Base-by-base conservation (phyloP, 1,140 invertebrate species). In the Trissolcus basalis region DNA sequence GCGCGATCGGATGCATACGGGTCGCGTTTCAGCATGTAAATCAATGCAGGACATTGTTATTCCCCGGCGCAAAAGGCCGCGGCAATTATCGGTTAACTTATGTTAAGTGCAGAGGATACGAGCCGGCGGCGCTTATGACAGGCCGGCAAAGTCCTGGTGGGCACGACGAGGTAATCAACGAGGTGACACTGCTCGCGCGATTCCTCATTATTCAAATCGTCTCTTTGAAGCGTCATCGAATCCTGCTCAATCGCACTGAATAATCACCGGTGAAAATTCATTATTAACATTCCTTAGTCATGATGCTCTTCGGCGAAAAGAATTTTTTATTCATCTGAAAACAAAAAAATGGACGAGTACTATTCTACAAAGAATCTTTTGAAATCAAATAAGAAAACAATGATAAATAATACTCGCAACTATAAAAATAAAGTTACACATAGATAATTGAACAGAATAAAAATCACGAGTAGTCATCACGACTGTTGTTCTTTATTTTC, bases 111-210 rank as follows among this genome's bases (percentile, higher is more conserved):
- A 81, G 79, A 74, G 79, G 54, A 79, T 56, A 60, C 58, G 50
- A 49, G 61, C 50, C 77, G 79, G 79, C 80, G 72, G 78, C 51
- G 53, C 70, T 83, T 82, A 83, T 84, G 78, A 84, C 72, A 85
- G 82, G 78, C 78, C 81, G 81, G 80, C 78, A 75, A 70, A 71
- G 79, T 79, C 80, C 74, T 79, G 58, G 47, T 80, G 78, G 80
- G 79, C 80, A 81, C 80, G 82, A 80, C 81, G 81, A 82, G 82
- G 81, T 80, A 83, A 85, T 81, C 63, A 80, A 83, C 81, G 68
- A 77, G 81, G 81, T 82, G 81, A 82, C 78, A 58, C 43, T 35
- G 61, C 59, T 61, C 47, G 59, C 49, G 63, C 48, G 69, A 59
- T 36, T 68, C 64, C 51, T 49, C 60, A 69, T 78, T 78, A 78